Percentiles rank a stretch among this genome's conserved stretches.
These are phyloP conservation scores for Coptodon rendalli DNA, from an alignment of 2,113 vertebrate species.

Conservation along the genomic window DNA sequence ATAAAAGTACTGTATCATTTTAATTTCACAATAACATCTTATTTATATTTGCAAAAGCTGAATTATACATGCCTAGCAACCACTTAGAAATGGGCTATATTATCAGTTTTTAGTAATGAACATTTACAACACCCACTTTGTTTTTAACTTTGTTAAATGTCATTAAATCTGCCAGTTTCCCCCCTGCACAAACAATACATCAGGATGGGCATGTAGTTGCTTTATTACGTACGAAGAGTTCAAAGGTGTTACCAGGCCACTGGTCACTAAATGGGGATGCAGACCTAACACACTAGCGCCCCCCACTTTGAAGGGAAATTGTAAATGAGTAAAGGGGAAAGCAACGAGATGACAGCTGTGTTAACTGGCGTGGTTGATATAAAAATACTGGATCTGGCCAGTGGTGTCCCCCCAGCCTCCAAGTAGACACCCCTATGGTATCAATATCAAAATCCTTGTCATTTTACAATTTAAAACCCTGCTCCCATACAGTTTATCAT, in stretches of 20 bases:
- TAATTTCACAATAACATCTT: accelerated
- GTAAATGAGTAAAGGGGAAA: neutral
- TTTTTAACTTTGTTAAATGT: neutral
- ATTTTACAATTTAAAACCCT: neutral
- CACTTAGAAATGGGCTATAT: neutral
- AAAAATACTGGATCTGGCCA: neutral
- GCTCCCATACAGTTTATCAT: neutral
- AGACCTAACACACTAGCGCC: neutral
- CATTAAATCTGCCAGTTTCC: neutral
- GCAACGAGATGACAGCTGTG: neutral
- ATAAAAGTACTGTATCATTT: neutral
- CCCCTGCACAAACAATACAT: accelerated
- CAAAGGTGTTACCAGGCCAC: neutral
- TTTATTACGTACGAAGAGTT: neutral
- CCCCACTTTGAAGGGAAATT: neutral
- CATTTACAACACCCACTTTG: neutral
- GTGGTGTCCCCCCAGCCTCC: neutral
- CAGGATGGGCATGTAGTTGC: neutral
- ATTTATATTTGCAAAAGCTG: neutral
- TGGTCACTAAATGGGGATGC: neutral
- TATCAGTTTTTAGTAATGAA: neutral
- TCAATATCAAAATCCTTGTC: neutral
- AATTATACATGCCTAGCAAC: accelerated
- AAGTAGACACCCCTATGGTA: neutral
- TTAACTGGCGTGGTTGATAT: neutral